phyloP scores from a whole-genome alignment of 2,113 vertebrate species.

The Pycnonotus jocosus region DNA sequence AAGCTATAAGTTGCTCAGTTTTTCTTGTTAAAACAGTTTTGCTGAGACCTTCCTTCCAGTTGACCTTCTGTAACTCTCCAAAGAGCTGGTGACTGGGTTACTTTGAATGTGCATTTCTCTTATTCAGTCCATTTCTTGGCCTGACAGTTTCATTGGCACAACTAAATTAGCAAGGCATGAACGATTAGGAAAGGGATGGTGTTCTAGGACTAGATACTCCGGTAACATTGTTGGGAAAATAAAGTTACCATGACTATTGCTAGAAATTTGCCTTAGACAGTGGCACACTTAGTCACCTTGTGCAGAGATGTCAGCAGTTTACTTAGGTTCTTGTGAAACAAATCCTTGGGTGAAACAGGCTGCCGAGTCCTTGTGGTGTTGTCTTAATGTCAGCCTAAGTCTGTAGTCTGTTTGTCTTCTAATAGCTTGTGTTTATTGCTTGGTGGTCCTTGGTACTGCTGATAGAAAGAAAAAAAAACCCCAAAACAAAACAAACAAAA shows the following conservation, averaged over 20 bases:
- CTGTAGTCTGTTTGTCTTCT: background rate
- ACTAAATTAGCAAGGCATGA: background rate
- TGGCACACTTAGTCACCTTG: background rate
- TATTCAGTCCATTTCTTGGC: background rate
- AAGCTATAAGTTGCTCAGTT: background rate
- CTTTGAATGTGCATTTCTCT: accelerated
- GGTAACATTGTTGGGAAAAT: background rate
- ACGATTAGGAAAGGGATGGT: background rate
- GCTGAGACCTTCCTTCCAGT: background rate
- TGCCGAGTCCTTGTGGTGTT: background rate
- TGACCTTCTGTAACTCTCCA: background rate
- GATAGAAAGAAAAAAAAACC: background rate
- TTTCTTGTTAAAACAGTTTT: background rate
- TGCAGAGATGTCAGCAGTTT: background rate
- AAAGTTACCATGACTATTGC: background rate
- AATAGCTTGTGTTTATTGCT: background rate
- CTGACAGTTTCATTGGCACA: background rate
- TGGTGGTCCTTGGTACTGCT: background rate
- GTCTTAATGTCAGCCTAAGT: background rate
- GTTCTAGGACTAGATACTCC: background rate
- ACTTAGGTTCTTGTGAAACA: background rate
- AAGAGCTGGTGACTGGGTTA: background rate
- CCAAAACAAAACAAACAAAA: background rate
- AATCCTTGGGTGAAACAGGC: background rate
- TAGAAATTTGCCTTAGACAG: background rate